Base-by-base conservation (phyloP, 1,140 invertebrate genomes). In the Ruditapes philippinarum region DNA sequence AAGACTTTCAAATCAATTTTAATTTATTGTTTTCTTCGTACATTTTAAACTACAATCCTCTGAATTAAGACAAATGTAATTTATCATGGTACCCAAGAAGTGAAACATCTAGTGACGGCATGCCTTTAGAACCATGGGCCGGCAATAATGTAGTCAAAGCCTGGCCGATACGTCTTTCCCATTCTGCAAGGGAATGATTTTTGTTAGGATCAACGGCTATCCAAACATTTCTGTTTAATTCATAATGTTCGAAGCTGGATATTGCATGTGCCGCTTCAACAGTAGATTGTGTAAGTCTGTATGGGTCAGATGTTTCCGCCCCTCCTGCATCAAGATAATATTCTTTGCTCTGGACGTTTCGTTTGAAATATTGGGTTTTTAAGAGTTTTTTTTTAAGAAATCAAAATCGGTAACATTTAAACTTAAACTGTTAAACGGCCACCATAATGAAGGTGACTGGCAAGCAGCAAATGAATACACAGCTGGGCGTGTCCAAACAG, bases 381-480 rank as follows among this genome's bases (percentile, higher is more conserved):
- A 0, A 86, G n/a, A 2, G 83, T 86, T 62, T 28, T 49, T n/a
- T 31, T 86, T 86, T 9, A 78, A 28, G 54, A 86, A 86, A 33
- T 86, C 70, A 65, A 86, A 86, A 5, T 62, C 73, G 38, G 68
- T 36, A 4, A 62, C 40, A 9, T 7, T 0, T 40, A 22, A 38
- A n/a, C n/a, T n/a, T 57, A 4, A n/a, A 45, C 65, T 78, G 9
- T 62, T 86, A 9, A n/a, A 12, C 17, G 83, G 83, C 83, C 83
- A 86, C 83, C 83, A 86, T 22, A 86, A 68, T 42, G 83, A 86
- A 17, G 83, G 83, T 28, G 68, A 76, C 54, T 78, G 70, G 36
- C 83, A 86, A 25, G 83, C 83, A 31, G 83, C 73, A 12, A 86
- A 74, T 17, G 68, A 73, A 31, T 78, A 86, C 12, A 78, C 38